Evolutionary conservation across 2,113 vertebrate genomes (phyloP).

Genomic region (Cyrtonyx montezumae): DNA sequence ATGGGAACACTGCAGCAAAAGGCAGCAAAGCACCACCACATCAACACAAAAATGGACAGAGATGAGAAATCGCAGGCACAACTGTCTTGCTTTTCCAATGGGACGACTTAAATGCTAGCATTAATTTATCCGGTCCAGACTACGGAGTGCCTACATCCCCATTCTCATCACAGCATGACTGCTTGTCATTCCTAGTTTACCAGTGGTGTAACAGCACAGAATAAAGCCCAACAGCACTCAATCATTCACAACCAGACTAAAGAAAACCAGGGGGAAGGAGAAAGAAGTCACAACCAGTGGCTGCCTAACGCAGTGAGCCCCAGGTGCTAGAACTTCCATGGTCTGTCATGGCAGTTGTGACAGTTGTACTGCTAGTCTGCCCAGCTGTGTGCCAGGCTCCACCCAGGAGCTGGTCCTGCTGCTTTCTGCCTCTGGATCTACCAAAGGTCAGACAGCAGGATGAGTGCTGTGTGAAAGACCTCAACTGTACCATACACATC

Average conservation of each 20-base stretch:
- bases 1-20: neutral
- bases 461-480: neutral
- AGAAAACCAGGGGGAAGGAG: neutral
- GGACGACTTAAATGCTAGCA: neutral
- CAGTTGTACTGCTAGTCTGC: neutral
- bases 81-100: neutral
- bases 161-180: neutral
- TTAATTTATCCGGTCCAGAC: neutral
- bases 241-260: neutral
- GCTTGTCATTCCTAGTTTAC: neutral
- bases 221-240: neutral
- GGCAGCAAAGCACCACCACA: neutral
- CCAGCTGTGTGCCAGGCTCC: neutral
- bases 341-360: neutral
- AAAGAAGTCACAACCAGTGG: neutral
- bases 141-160: neutral
- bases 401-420: neutral
- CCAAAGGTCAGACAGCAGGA: neutral
- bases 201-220: neutral
- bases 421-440: accelerated
- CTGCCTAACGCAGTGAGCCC: neutral
- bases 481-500: accelerated
- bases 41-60: neutral
- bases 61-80: accelerated
- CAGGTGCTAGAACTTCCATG: accelerated